These are phyloP conservation scores for Lysandra bellargus DNA, from an alignment of 2,888 invertebrate genomes.

Conservation along the genomic window DNA sequence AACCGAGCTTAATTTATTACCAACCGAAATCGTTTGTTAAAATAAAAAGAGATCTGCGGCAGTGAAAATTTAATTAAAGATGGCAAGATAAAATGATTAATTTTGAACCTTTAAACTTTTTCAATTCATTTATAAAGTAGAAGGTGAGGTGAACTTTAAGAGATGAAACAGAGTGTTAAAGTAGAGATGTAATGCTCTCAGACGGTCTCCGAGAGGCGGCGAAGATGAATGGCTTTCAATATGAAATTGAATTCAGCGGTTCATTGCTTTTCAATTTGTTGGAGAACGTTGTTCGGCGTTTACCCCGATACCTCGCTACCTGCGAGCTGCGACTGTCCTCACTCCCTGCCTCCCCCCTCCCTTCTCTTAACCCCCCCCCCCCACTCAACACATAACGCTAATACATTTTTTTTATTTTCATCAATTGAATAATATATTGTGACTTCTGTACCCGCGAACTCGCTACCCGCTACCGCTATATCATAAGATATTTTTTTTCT, in stretches of 20 bases:
- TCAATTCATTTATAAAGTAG: slow-evolving; percentile 41
- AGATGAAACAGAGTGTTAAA: slow-evolving; percentile 67
- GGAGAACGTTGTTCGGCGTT: slow-evolving; percentile 72
- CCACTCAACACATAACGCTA: background rate
- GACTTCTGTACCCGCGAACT: background rate
- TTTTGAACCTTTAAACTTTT: slow-evolving; percentile 40
- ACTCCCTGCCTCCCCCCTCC: background rate
- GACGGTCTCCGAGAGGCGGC: slow-evolving; percentile 73
- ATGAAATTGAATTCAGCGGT: slow-evolving; percentile 86
- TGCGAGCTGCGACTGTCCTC: background rate
- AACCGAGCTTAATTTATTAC: slow-evolving; percentile 38
- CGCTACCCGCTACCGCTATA: background rate
- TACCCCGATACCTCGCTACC: slow-evolving; percentile 61
- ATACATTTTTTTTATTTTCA: background rate
- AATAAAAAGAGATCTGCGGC: slow-evolving; percentile 39
- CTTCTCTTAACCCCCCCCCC: background rate
- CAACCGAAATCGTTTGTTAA: slow-evolving; percentile 40
- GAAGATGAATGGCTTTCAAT: slow-evolving; percentile 83
- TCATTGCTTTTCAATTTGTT: slow-evolving; percentile 84
- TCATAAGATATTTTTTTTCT: background rate
- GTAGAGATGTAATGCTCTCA: slow-evolving; percentile 75
- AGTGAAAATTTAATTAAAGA: slow-evolving; percentile 40
- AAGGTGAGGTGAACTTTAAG: slow-evolving; percentile 62
- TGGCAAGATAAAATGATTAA: slow-evolving; percentile 42
- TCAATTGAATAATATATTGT: background rate